Evolutionary conservation across 2,888 invertebrate genomes (phyloP).

Genomic region (Congeria kusceri): DNA sequence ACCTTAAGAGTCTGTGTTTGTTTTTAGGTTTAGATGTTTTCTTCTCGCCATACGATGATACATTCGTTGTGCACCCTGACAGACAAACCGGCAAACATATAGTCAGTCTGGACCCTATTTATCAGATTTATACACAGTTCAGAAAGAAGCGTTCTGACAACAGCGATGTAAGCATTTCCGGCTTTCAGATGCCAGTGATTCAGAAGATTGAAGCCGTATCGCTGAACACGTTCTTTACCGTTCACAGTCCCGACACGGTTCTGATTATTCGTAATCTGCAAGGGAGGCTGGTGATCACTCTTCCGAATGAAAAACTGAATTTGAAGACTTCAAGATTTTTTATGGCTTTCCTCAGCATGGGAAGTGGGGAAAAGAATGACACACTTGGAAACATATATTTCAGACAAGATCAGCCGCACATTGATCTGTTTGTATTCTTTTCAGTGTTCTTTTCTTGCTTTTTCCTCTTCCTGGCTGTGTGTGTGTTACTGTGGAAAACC

Average conservation of each 20-base stretch:
- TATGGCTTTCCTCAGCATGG: conserved; percentile 91
- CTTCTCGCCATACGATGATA: conserved; percentile 96
- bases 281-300: conserved; percentile 94
- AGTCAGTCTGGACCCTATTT: conserved; percentile 87
- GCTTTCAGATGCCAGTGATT: conserved; percentile 15
- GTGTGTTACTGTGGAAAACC: conserved; percentile 98
- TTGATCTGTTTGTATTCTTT: conserved; percentile 98
- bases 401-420: conserved; percentile 97
- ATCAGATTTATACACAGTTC: not conserved
- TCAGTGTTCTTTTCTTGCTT: conserved; percentile 99
- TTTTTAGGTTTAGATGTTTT: conserved; percentile 91
- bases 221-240: conserved; percentile 94
- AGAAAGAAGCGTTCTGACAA: conserved; percentile 8
- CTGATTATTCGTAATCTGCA: conserved; percentile 92
- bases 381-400: conserved; percentile 96
- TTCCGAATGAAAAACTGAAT: conserved; percentile 91
- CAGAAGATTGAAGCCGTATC: conserved; percentile 88
- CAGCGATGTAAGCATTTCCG: not conserved
- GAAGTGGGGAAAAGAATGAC: conserved; percentile 64
- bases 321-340: conserved; percentile 95
- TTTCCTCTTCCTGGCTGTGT: conserved; percentile 96
- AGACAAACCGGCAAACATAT: conserved; percentile 91
- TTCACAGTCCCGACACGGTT: conserved; percentile 90
- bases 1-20: no score
- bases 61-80: conserved; percentile 94